These are phyloP conservation scores for Vimba vimba DNA, from an alignment of 2,113 vertebrate species.

Conservation along the genomic window DNA sequence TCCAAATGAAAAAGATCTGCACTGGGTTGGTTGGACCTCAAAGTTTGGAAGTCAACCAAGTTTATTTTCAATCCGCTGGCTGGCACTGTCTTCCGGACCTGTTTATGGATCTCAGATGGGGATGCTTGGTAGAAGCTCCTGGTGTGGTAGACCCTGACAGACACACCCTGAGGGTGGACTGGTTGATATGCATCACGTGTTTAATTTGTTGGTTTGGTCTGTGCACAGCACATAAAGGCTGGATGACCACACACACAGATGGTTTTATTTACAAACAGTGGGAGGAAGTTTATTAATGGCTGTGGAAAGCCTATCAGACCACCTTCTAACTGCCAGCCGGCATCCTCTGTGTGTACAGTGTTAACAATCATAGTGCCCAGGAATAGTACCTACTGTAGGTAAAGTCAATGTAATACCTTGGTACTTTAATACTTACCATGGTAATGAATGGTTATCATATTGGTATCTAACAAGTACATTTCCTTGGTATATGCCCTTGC, in stretches of 20 bases:
- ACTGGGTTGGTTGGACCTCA: slow-evolving; percentile 14
- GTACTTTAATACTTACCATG: neutral
- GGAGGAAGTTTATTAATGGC: slow-evolving; percentile 54
- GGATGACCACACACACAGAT: slow-evolving; percentile 56
- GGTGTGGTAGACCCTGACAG: slow-evolving; percentile 54
- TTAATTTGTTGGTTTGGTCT: slow-evolving; percentile 44
- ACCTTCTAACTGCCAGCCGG: neutral
- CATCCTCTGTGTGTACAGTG: neutral
- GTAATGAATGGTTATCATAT: neutral
- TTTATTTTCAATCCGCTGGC: slow-evolving; percentile 37
- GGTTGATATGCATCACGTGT: slow-evolving; percentile 42
- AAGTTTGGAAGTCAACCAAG: neutral
- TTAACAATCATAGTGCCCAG: neutral
- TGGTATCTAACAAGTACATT: neutral
- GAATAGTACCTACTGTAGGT: neutral
- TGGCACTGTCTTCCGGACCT: slow-evolving; percentile 14
- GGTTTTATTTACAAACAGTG: slow-evolving; percentile 57
- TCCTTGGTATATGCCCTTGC: neutral
- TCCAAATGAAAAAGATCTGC: slow-evolving; percentile 18
- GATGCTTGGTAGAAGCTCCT: slow-evolving; percentile 47
- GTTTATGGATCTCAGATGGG: slow-evolving; percentile 48
- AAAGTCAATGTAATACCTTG: neutral
- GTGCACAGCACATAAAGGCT: slow-evolving; percentile 32
- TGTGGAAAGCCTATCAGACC: slow-evolving; percentile 43
- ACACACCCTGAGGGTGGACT: slow-evolving; percentile 40